Conservation (phyloP, 2,888 invertebrate species). For the Catocala sponsa region DNA sequence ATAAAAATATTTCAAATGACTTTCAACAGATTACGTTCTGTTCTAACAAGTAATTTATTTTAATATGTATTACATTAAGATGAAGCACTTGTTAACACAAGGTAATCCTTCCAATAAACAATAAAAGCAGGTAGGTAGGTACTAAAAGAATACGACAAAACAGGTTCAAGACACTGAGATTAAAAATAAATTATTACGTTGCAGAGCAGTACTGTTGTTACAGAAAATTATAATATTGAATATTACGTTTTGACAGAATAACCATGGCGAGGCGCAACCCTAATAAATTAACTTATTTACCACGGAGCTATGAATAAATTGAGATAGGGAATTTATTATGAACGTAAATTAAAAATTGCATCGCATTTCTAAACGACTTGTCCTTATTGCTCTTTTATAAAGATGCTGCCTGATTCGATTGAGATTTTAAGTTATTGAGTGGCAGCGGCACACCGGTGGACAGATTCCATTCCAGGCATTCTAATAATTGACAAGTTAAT, state of each 20-base stretch:
- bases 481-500: too few relatives aligned
- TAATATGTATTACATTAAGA: too few relatives aligned
- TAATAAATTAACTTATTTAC: constrained; percentile 13
- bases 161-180: background rate
- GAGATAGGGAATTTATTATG: constrained; percentile 1
- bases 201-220: constrained; percentile 3
- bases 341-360: too few relatives aligned
- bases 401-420: too few relatives aligned
- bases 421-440: too few relatives aligned
- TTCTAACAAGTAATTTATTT: too few relatives aligned
- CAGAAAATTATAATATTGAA: constrained; percentile 16
- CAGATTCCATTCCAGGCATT: too few relatives aligned
- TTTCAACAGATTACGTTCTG: too few relatives aligned
- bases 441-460: too few relatives aligned
- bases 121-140: background rate
- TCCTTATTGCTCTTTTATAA: too few relatives aligned
- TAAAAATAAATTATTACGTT: background rate
- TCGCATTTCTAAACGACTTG: background rate
- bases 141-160: background rate
- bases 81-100: background rate
- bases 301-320: constrained; percentile 13
- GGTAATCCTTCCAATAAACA: background rate
- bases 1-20: too few relatives aligned
- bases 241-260: constrained; percentile 21
- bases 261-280: constrained; percentile 21